Percentiles rank a stretch among this genome's conserved stretches.
Conservation (phyloP, 2,888 invertebrate genomes). For the Clitarchus hookeri region DNA sequence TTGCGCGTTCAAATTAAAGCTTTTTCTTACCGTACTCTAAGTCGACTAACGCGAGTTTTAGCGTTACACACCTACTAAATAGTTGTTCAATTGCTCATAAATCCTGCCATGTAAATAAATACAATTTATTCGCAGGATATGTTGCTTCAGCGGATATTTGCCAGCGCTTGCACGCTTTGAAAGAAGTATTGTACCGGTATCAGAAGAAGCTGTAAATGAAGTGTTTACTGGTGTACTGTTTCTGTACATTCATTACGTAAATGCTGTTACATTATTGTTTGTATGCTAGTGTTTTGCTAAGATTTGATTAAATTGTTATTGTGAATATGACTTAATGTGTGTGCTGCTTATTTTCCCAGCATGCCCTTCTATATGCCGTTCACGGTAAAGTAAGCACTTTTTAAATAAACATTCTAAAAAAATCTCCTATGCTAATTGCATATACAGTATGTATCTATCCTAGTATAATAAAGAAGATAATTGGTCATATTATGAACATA, state of each 20-base stretch:
- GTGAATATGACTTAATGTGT: not conserved
- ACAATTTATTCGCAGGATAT: not conserved
- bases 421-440: too few species aligned
- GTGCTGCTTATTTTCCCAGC: not conserved
- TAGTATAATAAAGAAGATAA: too few species aligned
- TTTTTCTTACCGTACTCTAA: not conserved
- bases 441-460: too few species aligned
- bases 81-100: not conserved
- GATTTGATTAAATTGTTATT: not conserved
- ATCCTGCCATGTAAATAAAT: not conserved
- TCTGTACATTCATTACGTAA: not conserved
- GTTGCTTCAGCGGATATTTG: not conserved
- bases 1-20: not conserved
- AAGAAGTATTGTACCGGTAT: not conserved
- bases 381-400: too few species aligned
- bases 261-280: not conserved
- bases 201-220: not conserved
- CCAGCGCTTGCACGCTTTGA: not conserved
- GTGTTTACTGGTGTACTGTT: not conserved
- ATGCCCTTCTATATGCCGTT: too few species aligned
- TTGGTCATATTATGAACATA: too few species aligned
- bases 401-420: too few species aligned
- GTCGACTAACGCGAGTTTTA: not conserved
- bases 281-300: constrained; percentile 8
- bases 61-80: not conserved